Percentiles rank a stretch among this genome's conserved stretches.
These are phyloP conservation scores for Paelopatides confundens DNA, from an alignment of 53 echinoderm and acorn worm genomes.

Conservation along the genomic window DNA sequence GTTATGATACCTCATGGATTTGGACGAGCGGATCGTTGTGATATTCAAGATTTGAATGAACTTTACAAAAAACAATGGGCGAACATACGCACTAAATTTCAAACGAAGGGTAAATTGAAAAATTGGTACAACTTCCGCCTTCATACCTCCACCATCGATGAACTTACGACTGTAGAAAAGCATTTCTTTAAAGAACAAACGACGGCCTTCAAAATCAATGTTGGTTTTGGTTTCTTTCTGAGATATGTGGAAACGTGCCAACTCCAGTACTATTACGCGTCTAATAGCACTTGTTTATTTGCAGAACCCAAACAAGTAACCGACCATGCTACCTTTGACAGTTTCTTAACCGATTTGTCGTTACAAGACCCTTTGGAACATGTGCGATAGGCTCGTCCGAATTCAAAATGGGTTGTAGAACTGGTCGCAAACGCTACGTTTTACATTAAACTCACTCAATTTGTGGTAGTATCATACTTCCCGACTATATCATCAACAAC, in stretches of 20 bases:
- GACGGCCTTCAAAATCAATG: neutral
- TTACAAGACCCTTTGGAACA: slow-evolving; percentile 10
- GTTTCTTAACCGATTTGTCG: neutral
- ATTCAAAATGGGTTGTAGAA: slow-evolving; percentile 60
- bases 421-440: slow-evolving; percentile 34
- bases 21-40: neutral
- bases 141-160: neutral
- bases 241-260: slow-evolving; percentile 62
- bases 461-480: neutral
- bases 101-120: too few relatives aligned
- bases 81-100: too few relatives aligned
- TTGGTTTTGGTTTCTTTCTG: too few relatives aligned
- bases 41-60: neutral
- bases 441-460: slow-evolving; percentile 41
- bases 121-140: neutral
- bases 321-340: neutral
- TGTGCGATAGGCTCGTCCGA: slow-evolving; percentile 8
- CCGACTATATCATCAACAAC: slow-evolving; percentile 38
- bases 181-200: neutral
- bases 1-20: neutral
- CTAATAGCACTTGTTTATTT: slow-evolving; percentile 48
- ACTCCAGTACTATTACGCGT: slow-evolving; percentile 42
- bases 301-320: slow-evolving; percentile 13
- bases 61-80: slow-evolving; percentile 24
- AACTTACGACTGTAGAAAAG: too few relatives aligned